Base-by-base conservation (phyloP, 2,797 vertebrate genomes). In the Enteromius mattozi region DNA sequence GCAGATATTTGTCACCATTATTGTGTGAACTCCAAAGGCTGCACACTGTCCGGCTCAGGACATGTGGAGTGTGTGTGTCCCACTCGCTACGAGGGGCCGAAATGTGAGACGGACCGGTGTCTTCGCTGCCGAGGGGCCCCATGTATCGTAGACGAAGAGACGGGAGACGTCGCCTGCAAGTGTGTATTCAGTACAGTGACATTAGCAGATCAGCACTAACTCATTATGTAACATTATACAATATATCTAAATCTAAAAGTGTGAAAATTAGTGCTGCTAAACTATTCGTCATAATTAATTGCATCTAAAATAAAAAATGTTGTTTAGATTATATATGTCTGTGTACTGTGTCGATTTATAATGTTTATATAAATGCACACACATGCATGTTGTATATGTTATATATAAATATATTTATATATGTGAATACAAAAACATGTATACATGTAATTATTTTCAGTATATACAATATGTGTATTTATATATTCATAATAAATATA, bases 101-200 rank as follows among this genome's bases (percentile, higher is more conserved):
- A 94, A 88, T 97, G 96, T 81, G 96, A 97, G 90, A 78, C 93
- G 82, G 96, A 97, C 90, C 96, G 94, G 80, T 97, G 96, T 86
- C 0, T 88, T 47, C 88, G 94, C 49, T 97, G 96, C 85, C 94
- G 93, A 0, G 96, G 95, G 0, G 96, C 96, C 0, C 94, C 91
- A 3, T 97, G 96, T 87, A 90, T 96, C 45, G 65, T 95, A 54
- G 92, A 88, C 88, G 94, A 94, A 87, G 94, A 94, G 74, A 95
- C 82, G 14, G 91, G 91, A 19, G 96, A 96, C 9, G 89, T 97
- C n/a, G 47, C 89, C 6, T 97, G 96, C 96, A 97, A 97, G 96
- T 97, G 92, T 95, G 96, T 94, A 42, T 84, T 70, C 54, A 72
- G 59, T 63, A 63, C 27, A 59, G 54, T 12, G 21, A n/a, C 54